These are phyloP conservation scores for Ciconia stormi DNA, from an alignment of 2,113 vertebrate species.

Conservation along the genomic window DNA sequence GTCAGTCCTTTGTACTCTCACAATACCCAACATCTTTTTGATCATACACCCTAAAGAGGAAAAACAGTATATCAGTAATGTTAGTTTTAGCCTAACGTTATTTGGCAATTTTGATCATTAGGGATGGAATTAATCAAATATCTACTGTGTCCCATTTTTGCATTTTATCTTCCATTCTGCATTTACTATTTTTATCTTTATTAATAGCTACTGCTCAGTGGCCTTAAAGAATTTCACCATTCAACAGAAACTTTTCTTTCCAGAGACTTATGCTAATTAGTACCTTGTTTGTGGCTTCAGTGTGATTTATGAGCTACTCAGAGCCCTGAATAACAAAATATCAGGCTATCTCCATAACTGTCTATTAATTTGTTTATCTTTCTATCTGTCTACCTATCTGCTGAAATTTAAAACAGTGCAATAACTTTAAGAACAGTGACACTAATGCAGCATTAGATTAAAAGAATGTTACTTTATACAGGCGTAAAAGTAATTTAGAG, in stretches of 20 bases:
- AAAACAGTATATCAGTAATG: conserved; percentile 57
- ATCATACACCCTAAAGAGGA: conserved; percentile 61
- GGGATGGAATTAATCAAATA: conserved; percentile 62
- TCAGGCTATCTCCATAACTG: conserved; percentile 66
- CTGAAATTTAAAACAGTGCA: conserved; percentile 76
- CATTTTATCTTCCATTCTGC: conserved; percentile 49
- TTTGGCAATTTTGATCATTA: conserved; percentile 68
- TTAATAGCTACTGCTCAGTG: conserved; percentile 63
- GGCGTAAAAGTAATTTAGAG: conserved; percentile 81
- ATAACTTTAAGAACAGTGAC: conserved; percentile 78
- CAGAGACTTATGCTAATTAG: conserved; percentile 69
- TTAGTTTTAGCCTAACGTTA: conserved; percentile 62
- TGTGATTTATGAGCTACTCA: conserved; percentile 67
- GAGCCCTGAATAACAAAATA: conserved; percentile 66
- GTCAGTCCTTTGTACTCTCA: conserved; percentile 65
- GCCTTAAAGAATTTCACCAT: conserved; percentile 64
- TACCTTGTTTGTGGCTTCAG: conserved; percentile 54
- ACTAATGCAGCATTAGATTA: conserved; percentile 82
- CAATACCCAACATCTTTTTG: conserved; percentile 63
- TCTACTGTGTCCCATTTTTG: conserved; percentile 53
- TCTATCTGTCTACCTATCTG: conserved; percentile 75
- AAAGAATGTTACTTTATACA: conserved; percentile 82
- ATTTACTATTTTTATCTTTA: conserved; percentile 63
- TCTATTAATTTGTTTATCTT: conserved; percentile 83
- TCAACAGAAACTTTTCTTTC: conserved; percentile 72